Base-by-base conservation (phyloP, 2,113 vertebrate species). In the Aptenodytes patagonicus region DNA sequence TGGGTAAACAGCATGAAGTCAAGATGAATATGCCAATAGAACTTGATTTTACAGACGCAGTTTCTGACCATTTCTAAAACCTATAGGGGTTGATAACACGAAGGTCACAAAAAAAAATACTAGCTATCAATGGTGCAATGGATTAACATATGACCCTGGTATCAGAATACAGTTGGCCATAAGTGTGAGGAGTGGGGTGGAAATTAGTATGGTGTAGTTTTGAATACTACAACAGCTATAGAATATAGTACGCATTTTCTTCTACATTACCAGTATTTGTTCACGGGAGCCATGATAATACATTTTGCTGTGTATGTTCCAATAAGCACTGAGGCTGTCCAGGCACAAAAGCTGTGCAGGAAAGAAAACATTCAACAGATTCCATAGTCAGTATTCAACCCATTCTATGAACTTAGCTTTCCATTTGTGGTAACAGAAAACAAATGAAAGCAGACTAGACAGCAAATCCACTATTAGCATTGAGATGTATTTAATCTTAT, bases 261-360 rank as follows among this genome's bases (percentile, higher is more conserved):
- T 49, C 5, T 57, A 76, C 89, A 14, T 98, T 98, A 99, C 99
- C 98, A 99, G 96, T 55, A 99, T 99, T 57, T 99, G 94, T 52
- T 99, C 98, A 93, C 98, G 97, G 24, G 99, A 98, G 29, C 90
- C 95, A 94, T 79, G 98, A 95, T 99, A 99, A 94, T 98, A 99
- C 81, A 99, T 97, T 13, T 94, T 64, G 83, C 99, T 99, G 91
- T 98, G 95, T 38, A 99, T 98, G 17, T 99, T 99, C 99, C 99
- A 99, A 62, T 99, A 99, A 57, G 98, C 98, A 40, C 99, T 99
- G 47, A 99, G 98, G 96, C 99, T 98, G 72, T 99, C 99, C 77
- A 99, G 98, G 73, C 98, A 97, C 12, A 99, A 97, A 22, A 99
- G 98, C 99, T 99, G 66, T 7, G 73, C 64, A 87, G 70, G 49